These are phyloP conservation scores for Mamestra configurata DNA, from an alignment of 1,140 invertebrate species.

Conservation along the genomic window DNA sequence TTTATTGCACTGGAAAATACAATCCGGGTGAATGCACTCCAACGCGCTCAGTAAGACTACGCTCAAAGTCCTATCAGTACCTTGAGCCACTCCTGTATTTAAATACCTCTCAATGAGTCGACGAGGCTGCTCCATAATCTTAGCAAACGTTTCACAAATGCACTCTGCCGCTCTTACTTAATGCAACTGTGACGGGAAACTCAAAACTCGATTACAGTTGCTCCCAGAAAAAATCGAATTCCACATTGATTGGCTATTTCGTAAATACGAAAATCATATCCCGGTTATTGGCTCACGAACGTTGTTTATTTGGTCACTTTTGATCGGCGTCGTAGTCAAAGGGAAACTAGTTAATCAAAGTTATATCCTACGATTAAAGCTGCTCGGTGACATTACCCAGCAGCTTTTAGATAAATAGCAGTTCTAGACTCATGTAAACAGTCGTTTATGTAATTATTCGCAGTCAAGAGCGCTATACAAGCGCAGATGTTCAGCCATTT, in stretches of 20 bases:
- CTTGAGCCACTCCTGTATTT: neutral
- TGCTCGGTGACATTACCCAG: neutral
- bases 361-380: neutral
- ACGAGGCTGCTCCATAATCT: neutral
- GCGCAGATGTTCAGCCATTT: constrained; percentile 36
- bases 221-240: constrained; percentile 10
- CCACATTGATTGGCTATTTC: constrained; percentile 31
- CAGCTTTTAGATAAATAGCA: constrained; percentile 23
- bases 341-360: constrained; percentile 32
- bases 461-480: constrained; percentile 5
- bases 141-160: neutral
- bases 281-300: constrained; percentile 2
- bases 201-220: constrained; percentile 1
- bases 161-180: neutral
- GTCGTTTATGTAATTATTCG: constrained; percentile 41
- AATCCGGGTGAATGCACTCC: neutral
- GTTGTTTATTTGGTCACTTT: constrained; percentile 18
- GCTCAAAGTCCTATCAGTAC: neutral
- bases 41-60: neutral
- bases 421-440: constrained; percentile 36
- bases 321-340: constrained; percentile 3
- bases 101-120: neutral
- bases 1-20: too few species aligned
- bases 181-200: constrained; percentile 17
- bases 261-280: constrained; percentile 38